Conservation (phyloP, 2,113 vertebrate genomes). For the Elachura formosa region DNA sequence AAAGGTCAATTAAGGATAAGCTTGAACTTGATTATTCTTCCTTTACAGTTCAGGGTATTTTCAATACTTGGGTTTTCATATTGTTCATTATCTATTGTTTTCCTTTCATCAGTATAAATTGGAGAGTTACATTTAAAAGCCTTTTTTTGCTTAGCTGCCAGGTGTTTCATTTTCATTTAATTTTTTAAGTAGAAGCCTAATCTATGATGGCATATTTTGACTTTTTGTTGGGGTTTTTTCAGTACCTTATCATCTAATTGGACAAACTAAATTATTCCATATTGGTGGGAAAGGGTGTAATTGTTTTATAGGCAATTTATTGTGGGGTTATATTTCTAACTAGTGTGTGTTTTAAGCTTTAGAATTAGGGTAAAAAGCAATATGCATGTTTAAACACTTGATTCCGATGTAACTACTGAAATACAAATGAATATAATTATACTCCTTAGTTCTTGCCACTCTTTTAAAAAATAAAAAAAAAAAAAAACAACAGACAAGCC, state of each 20-base stretch:
- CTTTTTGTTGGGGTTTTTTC: neutral
- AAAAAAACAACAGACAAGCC: neutral
- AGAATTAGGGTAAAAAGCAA: neutral
- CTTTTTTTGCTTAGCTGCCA: conserved; percentile 1
- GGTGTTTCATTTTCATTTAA: neutral
- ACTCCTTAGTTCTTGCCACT: neutral
- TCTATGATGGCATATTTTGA: neutral
- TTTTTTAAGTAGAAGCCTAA: neutral
- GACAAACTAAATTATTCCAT: neutral
- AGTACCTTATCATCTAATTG: neutral
- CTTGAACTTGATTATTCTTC: neutral
- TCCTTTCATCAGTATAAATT: neutral
- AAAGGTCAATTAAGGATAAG: conserved; percentile 45
- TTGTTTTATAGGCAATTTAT: neutral
- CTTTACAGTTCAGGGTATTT: neutral
- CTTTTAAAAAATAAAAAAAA: neutral
- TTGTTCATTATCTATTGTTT: neutral
- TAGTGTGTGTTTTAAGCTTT: neutral
- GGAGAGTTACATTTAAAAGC: neutral
- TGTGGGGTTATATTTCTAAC: neutral
- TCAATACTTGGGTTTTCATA: neutral
- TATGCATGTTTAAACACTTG: neutral
- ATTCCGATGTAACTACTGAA: neutral
- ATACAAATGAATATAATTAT: neutral
- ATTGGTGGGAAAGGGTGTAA: neutral